A percentile compares a stretch with the other conserved stretches of the same genome.
Evolutionary conservation across 2,113 vertebrate species (phyloP).

Genomic region (Psettodes erumei): DNA sequence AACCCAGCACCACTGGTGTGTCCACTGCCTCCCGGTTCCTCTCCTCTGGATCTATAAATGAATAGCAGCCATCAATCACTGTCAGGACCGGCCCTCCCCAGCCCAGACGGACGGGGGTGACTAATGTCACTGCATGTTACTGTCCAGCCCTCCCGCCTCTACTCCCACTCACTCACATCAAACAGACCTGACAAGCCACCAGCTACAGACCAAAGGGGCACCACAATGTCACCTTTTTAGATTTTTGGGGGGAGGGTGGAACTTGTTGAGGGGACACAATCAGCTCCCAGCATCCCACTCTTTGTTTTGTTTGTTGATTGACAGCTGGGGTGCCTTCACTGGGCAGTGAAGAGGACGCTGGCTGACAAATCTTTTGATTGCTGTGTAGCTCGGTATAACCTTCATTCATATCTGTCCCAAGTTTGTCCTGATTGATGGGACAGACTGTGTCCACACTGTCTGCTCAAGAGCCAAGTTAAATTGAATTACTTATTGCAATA

Average conservation of each 20-base stretch:
- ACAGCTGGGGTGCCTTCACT: conserved; percentile 66
- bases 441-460: background rate
- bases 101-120: conserved; percentile 92
- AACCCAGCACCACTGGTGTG: conserved; percentile 19
- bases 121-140: conserved; percentile 96
- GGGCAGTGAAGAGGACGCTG: conserved; percentile 63
- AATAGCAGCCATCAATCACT: conserved; percentile 97
- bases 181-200: conserved; percentile 94
- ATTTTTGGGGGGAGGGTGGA: conserved; percentile 76
- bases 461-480: background rate
- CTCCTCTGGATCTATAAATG: conserved; percentile 88
- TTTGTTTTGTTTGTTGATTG: conserved; percentile 76
- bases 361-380: conserved; percentile 47
- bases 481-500: conserved; percentile 1
- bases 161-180: conserved; percentile 87
- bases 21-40: conserved; percentile 50
- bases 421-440: background rate
- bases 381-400: conserved; percentile 31
- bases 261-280: conserved; percentile 80
- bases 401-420: conserved; percentile 21
- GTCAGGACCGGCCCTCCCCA: conserved; percentile 91
- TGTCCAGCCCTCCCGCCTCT: conserved; percentile 91
- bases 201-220: conserved; percentile 86
- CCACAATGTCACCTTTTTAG: conserved; percentile 96
- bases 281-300: conserved; percentile 63